Evolutionary conservation across 1,140 invertebrate genomes (phyloP).

Genomic region (Oryzaephilus surinamensis): DNA sequence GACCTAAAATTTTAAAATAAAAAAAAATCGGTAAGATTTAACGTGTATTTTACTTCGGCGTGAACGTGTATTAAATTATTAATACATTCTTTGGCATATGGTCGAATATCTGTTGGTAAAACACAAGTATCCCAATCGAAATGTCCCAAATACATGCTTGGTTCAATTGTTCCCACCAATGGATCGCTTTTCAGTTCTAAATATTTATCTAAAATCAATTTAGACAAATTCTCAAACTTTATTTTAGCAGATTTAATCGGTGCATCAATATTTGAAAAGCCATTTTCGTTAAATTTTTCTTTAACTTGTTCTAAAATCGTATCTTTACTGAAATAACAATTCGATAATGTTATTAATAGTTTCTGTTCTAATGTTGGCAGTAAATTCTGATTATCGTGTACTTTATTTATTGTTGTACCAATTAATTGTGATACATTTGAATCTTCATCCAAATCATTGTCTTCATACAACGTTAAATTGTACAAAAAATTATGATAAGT

Average conservation of each 20-base stretch:
- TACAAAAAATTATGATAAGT: slow-evolving; percentile 53
- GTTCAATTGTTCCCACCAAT: slow-evolving; percentile 85
- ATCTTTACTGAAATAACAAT: slow-evolving; percentile 74
- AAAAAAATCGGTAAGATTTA: too few relatives aligned
- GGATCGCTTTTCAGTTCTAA: slow-evolving; percentile 89
- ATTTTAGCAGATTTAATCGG: slow-evolving; percentile 46
- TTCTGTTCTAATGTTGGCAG: slow-evolving; percentile 63
- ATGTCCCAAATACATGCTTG: slow-evolving; percentile 84
- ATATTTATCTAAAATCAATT: slow-evolving; percentile 68
- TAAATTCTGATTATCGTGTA: slow-evolving; percentile 18
- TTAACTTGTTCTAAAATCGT: slow-evolving; percentile 61
- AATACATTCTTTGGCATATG: slow-evolving; percentile 87
- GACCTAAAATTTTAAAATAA: too few relatives aligned
- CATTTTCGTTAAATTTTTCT: slow-evolving; percentile 48
- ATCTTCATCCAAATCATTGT: slow-evolving; percentile 44
- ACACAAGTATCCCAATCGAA: slow-evolving; percentile 76
- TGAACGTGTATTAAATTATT: slow-evolving; percentile 87
- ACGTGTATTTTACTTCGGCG: slow-evolving; percentile 87
- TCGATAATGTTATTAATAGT: slow-evolving; percentile 77
- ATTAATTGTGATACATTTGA: slow-evolving; percentile 52
- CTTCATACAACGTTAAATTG: slow-evolving; percentile 51
- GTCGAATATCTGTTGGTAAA: slow-evolving; percentile 64
- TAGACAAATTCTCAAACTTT: slow-evolving; percentile 53
- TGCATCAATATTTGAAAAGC: slow-evolving; percentile 59
- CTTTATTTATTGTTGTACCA: slow-evolving; percentile 44